Base-by-base conservation (phyloP, 2,113 vertebrate genomes). In the Gymnorhina tibicen region DNA sequence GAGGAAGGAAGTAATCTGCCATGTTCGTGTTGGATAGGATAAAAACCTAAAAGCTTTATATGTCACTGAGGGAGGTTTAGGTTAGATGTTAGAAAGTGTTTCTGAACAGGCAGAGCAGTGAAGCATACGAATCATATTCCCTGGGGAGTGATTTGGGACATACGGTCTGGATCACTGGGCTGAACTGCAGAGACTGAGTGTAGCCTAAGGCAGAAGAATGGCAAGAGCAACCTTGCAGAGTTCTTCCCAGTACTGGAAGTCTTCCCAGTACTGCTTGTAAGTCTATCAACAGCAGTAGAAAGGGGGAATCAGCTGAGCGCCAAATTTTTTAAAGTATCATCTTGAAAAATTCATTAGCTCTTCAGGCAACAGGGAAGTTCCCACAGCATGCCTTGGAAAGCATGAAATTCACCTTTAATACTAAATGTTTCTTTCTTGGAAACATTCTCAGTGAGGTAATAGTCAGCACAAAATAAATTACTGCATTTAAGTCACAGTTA, bases 131-230 rank as follows among this genome's bases (percentile, higher is more conserved):
- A 79, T 89, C 35, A 18, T 35, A 37, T 76, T 85, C 85, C n/a
- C 17, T 41, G 32, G 27, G 19, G 47, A 52, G 24, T 24, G 30
- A 62, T 39, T 5, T 55, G 33, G 52, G 69, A 81, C 13, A 7
- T 4, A 21, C 0, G 0, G 15, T 69, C 59, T 52, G 4, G 7
- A 33, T 55, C 56, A 69, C 21, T 4, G 0, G 32, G 32, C 19
- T 3, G 10, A 39, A 33, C 44, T 85, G 50, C 42, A 75, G 64
- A 46, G 24, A 28, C 35, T 42, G 47, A 85, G 27, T 2, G 0
- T 35, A 59, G 44, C 53, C 44, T 33, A 30, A 60, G 42, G 86
- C 66, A 82, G 70, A 60, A 46, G 35, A 79, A 64, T 11, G 22
- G 49, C 1, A 9, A 76, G 13, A 88, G 27, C 44, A 79, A 22